These are phyloP conservation scores for Bombycilla garrulus DNA, from an alignment of 2,113 vertebrate genomes.

Conservation along the genomic window DNA sequence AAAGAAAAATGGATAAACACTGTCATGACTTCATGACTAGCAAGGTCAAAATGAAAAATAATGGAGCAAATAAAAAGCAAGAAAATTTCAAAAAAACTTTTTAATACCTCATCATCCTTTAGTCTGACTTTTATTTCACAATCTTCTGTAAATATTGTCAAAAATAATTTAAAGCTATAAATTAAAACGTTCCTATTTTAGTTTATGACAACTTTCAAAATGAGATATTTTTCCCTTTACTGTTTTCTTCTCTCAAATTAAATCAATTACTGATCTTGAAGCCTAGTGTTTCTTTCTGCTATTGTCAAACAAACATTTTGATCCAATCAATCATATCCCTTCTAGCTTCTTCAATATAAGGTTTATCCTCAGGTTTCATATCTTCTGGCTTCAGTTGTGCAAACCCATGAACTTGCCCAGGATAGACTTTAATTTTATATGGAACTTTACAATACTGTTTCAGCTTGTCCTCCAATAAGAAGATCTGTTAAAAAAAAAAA, in stretches of 20 bases:
- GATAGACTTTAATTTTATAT: slow-evolving; percentile 88
- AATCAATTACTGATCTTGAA: neutral
- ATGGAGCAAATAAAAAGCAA: neutral
- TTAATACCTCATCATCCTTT: neutral
- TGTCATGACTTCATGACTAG: neutral
- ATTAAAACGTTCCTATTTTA: neutral
- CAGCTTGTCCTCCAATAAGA: slow-evolving; percentile 78
- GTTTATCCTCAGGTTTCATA: slow-evolving; percentile 79
- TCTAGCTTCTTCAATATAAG: slow-evolving; percentile 84
- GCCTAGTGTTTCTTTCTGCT: neutral
- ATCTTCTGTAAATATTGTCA: neutral
- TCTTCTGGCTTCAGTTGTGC: slow-evolving; percentile 89
- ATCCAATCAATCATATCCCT: slow-evolving; percentile 88
- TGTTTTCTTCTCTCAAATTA: neutral
- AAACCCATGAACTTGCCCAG: slow-evolving; percentile 90
- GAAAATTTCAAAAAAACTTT: neutral
- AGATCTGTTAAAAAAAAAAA: slow-evolving; percentile 71
- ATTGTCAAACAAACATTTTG: slow-evolving; percentile 79
- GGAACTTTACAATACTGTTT: slow-evolving; percentile 81
- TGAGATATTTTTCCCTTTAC: neutral
- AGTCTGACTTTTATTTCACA: neutral
- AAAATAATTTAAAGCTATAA: slow-evolving; percentile 27
- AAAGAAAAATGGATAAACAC: neutral
- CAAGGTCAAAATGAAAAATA: neutral
- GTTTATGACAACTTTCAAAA: neutral